Percentiles rank a stretch among this genome's conserved stretches.
phyloP scores from a whole-genome alignment of 2,888 invertebrate genomes.

The Nebria brevicollis region DNA sequence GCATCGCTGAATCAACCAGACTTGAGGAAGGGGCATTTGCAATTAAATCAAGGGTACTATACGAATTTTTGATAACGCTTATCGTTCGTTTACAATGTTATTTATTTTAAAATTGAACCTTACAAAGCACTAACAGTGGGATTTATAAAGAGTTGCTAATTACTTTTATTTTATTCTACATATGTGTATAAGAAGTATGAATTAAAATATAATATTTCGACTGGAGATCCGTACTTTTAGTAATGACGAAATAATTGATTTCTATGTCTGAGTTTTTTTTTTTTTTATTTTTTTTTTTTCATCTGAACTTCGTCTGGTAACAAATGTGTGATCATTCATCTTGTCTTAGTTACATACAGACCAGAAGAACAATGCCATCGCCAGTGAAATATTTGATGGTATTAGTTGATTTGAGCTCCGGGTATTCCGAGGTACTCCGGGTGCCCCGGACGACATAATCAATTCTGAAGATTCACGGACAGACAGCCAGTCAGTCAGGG shows the following conservation, averaged over 20 bases:
- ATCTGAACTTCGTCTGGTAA: neutral
- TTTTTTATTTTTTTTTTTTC: neutral
- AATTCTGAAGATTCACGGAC: neutral
- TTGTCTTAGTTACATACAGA: constrained; percentile 9
- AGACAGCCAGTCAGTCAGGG: constrained; percentile 3
- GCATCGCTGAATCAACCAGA: neutral
- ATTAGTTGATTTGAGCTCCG: constrained; percentile 15
- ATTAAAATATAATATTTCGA: too few species aligned
- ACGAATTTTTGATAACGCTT: neutral
- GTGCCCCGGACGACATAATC: constrained; percentile 6
- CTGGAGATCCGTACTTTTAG: neutral
- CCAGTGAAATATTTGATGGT: neutral
- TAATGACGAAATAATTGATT: neutral
- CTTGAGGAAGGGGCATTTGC: neutral
- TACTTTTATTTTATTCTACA: too few species aligned
- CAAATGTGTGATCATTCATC: constrained; percentile 7
- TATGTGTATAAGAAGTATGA: too few species aligned
- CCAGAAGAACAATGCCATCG: neutral
- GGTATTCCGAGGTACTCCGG: neutral
- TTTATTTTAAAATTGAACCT: too few species aligned
- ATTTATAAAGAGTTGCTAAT: too few species aligned
- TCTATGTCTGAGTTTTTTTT: neutral
- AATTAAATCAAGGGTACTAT: neutral
- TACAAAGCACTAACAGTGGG: too few species aligned
- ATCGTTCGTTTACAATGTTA: neutral